Conservation (phyloP, 2,888 invertebrate genomes). For the Morinoia aosen region DNA sequence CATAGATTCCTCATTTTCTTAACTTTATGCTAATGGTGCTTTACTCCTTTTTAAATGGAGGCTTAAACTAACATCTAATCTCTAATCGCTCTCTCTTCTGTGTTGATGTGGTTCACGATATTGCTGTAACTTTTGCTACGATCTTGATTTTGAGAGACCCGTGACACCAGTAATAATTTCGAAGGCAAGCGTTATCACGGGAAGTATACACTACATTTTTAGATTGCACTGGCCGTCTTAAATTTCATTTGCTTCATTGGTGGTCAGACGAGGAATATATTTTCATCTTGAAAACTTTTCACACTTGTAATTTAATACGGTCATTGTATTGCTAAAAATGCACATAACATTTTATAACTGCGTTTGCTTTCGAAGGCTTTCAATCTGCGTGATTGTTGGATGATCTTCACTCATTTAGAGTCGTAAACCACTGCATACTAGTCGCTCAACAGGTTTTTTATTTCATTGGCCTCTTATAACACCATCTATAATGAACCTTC, state of each 20-base stretch:
- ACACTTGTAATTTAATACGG: no score
- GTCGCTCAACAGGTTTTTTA: background rate
- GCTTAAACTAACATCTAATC: no score
- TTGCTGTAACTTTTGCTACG: background rate
- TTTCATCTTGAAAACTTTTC: background rate
- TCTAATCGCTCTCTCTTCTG: background rate
- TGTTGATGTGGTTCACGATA: background rate
- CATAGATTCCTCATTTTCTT: no score
- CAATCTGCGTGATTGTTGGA: background rate
- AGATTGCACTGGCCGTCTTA: background rate
- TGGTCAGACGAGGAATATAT: background rate
- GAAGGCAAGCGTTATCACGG: background rate
- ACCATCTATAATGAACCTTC: background rate
- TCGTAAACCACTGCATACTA: background rate
- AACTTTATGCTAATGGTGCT: no score
- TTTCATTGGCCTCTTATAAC: background rate
- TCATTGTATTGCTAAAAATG: no score
- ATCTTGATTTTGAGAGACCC: background rate
- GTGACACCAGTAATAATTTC: background rate
- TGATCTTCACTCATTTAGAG: background rate
- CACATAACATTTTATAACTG: background rate
- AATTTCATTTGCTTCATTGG: background rate
- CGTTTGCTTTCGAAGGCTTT: background rate
- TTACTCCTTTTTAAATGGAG: no score
- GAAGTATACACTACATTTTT: background rate